Conservation (phyloP, 2,888 invertebrate species). For the Cerastis leucographa region DNA sequence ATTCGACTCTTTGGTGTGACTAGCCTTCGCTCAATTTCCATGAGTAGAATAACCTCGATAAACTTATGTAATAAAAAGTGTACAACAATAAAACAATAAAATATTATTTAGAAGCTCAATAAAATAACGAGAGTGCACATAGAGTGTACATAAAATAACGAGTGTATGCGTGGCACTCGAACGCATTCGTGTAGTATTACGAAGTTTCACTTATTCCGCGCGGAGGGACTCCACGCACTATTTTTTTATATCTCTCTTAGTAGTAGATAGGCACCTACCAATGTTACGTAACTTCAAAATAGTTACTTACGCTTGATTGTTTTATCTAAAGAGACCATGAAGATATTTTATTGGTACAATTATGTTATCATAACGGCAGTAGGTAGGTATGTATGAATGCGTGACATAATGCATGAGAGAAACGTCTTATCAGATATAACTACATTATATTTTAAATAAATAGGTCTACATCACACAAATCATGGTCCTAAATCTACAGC, state of each 20-base stretch:
- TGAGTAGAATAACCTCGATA: too few species aligned
- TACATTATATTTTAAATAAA: neutral
- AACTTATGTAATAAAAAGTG: too few species aligned
- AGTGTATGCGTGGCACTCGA: too few species aligned
- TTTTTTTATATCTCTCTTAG: neutral
- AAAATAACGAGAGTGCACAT: too few species aligned
- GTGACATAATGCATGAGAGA: neutral
- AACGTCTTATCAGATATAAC: neutral
- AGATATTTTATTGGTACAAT: constrained; percentile 29
- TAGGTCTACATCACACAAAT: neutral
- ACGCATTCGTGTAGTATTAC: too few species aligned
- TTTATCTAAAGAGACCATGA: constrained; percentile 34
- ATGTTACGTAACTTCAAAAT: neutral
- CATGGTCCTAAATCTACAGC: neutral
- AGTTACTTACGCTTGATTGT: constrained; percentile 13
- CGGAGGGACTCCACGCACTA: too few species aligned
- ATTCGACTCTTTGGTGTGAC: too few species aligned
- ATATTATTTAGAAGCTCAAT: too few species aligned
- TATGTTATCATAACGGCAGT: constrained; percentile 13
- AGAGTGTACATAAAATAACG: too few species aligned
- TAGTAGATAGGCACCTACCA: neutral
- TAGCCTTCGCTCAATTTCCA: too few species aligned
- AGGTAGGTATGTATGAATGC: neutral
- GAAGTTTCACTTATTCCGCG: too few species aligned
- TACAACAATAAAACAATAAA: too few species aligned